Percentiles rank a stretch among this genome's conserved stretches.
Evolutionary conservation across 2,797 vertebrate genomes (phyloP).

Genomic region (Coregonus sp.): DNA sequence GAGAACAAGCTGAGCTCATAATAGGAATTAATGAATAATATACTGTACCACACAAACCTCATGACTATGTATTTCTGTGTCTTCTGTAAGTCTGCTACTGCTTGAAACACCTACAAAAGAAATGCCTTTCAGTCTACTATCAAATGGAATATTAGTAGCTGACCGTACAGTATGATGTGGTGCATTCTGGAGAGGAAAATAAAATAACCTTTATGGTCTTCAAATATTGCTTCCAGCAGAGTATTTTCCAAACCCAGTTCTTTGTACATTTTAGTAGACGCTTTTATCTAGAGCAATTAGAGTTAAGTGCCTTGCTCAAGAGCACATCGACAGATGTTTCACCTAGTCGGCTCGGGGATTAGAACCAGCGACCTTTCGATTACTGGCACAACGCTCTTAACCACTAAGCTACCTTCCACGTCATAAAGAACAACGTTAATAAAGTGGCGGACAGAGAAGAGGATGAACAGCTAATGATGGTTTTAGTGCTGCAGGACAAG

Average conservation of each 20-base stretch:
- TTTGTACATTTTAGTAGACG: too few species aligned
- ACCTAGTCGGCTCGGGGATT: too few species aligned
- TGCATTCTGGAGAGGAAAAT: conserved; percentile 17
- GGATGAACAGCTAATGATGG: too few species aligned
- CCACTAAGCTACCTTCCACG: too few species aligned
- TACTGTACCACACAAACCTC: conserved; percentile 60
- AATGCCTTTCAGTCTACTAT: conserved; percentile 14
- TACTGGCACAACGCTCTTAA: too few species aligned
- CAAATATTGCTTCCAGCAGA: not conserved
- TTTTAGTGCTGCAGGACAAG: too few species aligned
- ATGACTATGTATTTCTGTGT: not conserved
- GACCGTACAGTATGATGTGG: conserved; percentile 12
- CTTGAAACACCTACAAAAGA: not conserved
- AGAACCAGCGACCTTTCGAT: too few species aligned
- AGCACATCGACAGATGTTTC: too few species aligned
- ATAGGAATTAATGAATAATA: conserved; percentile 65
- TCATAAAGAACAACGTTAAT: too few species aligned
- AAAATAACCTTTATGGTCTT: conserved; percentile 3
- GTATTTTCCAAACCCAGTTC: not conserved
- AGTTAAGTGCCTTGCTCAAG: too few species aligned
- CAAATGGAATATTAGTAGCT: not conserved
- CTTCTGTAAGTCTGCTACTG: not conserved
- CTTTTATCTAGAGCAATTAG: too few species aligned
- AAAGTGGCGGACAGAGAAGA: too few species aligned
- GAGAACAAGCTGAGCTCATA: conserved; percentile 32